Evolutionary conservation across 2,113 vertebrate genomes (phyloP).

Genomic region (Solenodon paradoxus): DNA sequence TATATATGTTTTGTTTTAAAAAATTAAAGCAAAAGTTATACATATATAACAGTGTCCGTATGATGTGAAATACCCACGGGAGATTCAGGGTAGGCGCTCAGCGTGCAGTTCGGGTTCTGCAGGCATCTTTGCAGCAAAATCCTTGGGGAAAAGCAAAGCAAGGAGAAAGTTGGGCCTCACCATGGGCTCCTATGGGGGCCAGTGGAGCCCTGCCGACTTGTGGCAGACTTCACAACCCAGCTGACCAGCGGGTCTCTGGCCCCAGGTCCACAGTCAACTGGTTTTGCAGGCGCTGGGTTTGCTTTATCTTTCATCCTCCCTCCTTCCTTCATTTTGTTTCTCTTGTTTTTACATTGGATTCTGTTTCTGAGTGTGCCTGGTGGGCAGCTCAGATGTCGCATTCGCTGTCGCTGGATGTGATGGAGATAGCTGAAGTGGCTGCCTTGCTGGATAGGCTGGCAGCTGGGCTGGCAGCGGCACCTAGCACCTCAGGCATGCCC

Average conservation of each 20-base stretch:
- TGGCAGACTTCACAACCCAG: too few species aligned
- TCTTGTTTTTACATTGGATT: constrained; percentile 48
- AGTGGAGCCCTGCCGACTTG: background rate
- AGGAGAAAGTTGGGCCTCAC: constrained; percentile 62
- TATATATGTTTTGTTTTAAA: constrained; percentile 85
- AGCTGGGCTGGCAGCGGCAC: constrained; percentile 92
- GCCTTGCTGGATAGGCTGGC: constrained; percentile 97
- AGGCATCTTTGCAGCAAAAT: constrained; percentile 79
- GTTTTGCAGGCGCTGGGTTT: constrained; percentile 79
- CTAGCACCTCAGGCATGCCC: constrained; percentile 89
- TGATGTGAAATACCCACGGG: constrained; percentile 87
- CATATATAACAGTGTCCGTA: constrained; percentile 87
- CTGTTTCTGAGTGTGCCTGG: constrained; percentile 30
- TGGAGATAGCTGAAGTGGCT: constrained; percentile 98
- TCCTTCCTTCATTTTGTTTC: constrained; percentile 63
- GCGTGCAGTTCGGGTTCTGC: constrained; percentile 72
- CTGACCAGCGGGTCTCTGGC: background rate
- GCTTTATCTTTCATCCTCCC: constrained; percentile 70
- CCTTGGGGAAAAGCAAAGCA: constrained; percentile 79
- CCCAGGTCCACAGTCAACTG: background rate
- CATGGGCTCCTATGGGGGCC: background rate
- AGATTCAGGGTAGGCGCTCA: constrained; percentile 82
- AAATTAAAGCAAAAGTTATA: constrained; percentile 89
- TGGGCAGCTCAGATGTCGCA: constrained; percentile 93
- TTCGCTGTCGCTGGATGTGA: constrained; percentile 99